phyloP scores from a whole-genome alignment of 2,888 invertebrate genomes.

The Agrypnus murinus region DNA sequence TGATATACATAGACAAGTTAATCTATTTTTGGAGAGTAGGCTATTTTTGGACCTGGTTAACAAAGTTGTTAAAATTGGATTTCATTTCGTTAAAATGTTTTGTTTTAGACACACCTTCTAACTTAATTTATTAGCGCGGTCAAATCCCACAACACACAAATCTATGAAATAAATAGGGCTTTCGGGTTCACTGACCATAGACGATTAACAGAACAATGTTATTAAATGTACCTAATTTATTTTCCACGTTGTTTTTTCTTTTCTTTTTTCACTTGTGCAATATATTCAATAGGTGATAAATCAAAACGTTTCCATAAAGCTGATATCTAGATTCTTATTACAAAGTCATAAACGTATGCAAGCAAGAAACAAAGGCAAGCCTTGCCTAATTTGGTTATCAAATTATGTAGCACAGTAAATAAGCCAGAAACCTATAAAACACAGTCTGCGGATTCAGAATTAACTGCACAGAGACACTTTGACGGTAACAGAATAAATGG shows the following conservation, averaged over 20 bases:
- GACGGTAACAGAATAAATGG: slow-evolving; percentile 43
- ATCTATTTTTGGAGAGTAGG: no score
- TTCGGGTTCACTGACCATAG: background rate
- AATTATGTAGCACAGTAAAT: slow-evolving; percentile 28
- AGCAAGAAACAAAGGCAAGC: background rate
- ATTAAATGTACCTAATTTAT: background rate
- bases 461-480: slow-evolving; percentile 40
- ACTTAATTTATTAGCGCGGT: no score
- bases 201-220: background rate
- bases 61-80: no score
- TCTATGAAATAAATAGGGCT: no score
- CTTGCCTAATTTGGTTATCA: slow-evolving; percentile 22
- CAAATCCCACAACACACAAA: no score
- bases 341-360: background rate
- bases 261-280: background rate
- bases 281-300: background rate
- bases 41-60: no score
- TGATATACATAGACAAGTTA: no score
- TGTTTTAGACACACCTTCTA: no score
- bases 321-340: background rate
- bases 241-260: background rate
- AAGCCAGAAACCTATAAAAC: slow-evolving; percentile 39
- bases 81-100: no score
- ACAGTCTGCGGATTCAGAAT: slow-evolving; percentile 34
- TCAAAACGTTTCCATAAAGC: background rate